These are phyloP conservation scores for Siniperca scherzeri DNA, from an alignment of 2,797 vertebrate species.

Conservation along the genomic window DNA sequence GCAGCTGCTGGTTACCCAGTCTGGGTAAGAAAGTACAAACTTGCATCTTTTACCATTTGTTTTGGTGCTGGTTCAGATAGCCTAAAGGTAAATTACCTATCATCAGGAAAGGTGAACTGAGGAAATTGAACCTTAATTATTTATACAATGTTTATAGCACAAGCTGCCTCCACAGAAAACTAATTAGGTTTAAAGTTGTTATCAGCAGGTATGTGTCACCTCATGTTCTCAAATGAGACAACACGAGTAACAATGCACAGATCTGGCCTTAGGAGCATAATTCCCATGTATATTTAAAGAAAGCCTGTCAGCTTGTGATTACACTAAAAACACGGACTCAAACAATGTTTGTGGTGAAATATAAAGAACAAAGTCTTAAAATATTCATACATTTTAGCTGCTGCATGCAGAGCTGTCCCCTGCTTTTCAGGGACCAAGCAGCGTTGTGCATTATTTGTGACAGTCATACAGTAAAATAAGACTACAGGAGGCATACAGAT, in stretches of 20 bases:
- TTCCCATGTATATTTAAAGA: slow-evolving; percentile 51
- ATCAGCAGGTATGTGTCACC: slow-evolving; percentile 38
- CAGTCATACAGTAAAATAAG: neutral
- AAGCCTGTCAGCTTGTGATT: slow-evolving; percentile 26
- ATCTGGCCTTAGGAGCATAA: slow-evolving; percentile 1
- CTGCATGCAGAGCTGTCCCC: slow-evolving; percentile 19
- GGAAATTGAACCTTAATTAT: slow-evolving; percentile 75
- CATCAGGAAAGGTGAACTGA: slow-evolving; percentile 42
- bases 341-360: slow-evolving; percentile 31
- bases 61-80: slow-evolving; percentile 20
- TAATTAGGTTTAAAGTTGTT: slow-evolving; percentile 52
- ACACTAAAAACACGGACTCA: slow-evolving; percentile 14
- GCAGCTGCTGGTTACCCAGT: neutral
- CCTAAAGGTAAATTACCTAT: slow-evolving; percentile 52
- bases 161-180: slow-evolving; percentile 15
- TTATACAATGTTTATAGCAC: slow-evolving; percentile 56
- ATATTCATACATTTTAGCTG: slow-evolving; percentile 39
- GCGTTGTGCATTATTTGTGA: slow-evolving; percentile 15
- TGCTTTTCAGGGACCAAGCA: slow-evolving; percentile 7
- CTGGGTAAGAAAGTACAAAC: neutral
- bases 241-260: slow-evolving; percentile 5
- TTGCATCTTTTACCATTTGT: slow-evolving; percentile 18
- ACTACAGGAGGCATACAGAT: neutral
- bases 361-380: slow-evolving; percentile 32
- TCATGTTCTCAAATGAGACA: slow-evolving; percentile 23